Evolutionary conservation across 2,797 vertebrate species (phyloP).

Genomic region (Catostomus latipinnis): DNA sequence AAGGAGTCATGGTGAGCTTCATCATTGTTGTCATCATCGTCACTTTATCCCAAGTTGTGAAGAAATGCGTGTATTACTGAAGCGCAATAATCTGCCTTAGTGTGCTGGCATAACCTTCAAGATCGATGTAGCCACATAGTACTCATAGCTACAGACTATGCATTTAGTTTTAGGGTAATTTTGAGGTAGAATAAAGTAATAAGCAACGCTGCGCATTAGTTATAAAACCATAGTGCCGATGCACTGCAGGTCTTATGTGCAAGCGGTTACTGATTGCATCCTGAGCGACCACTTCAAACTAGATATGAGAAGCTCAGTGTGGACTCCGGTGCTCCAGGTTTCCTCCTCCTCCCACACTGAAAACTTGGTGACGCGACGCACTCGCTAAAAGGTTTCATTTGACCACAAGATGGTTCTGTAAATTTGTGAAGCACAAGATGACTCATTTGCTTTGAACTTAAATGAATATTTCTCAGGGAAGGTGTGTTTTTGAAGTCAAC

Average conservation of each 20-base stretch:
- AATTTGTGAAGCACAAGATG: not conserved
- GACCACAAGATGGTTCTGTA: slow-evolving; percentile 65
- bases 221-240: slow-evolving; percentile 39
- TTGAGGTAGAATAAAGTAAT: slow-evolving; percentile 30
- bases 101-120: too few species aligned
- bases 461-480: too few species aligned
- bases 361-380: slow-evolving; percentile 62
- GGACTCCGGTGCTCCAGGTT: slow-evolving; percentile 66
- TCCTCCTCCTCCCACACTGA: slow-evolving; percentile 74
- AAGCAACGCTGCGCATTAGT: not conserved
- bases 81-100: not conserved
- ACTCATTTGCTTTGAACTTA: not conserved
- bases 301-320: slow-evolving; percentile 64
- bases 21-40: not conserved
- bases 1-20: not conserved
- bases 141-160: not conserved
- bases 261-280: slow-evolving; percentile 65
- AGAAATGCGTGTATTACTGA: not conserved
- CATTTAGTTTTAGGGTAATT: not conserved
- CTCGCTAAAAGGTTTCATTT: slow-evolving; percentile 53
- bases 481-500: too few species aligned
- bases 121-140: too few species aligned
- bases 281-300: slow-evolving; percentile 62
- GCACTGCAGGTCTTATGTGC: slow-evolving; percentile 49
- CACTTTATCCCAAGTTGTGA: not conserved